A percentile compares a stretch with the other conserved stretches of the same genome.
These are phyloP conservation scores for Malthinus seriepunctatus DNA, from an alignment of 2,888 invertebrate species.

Conservation along the genomic window DNA sequence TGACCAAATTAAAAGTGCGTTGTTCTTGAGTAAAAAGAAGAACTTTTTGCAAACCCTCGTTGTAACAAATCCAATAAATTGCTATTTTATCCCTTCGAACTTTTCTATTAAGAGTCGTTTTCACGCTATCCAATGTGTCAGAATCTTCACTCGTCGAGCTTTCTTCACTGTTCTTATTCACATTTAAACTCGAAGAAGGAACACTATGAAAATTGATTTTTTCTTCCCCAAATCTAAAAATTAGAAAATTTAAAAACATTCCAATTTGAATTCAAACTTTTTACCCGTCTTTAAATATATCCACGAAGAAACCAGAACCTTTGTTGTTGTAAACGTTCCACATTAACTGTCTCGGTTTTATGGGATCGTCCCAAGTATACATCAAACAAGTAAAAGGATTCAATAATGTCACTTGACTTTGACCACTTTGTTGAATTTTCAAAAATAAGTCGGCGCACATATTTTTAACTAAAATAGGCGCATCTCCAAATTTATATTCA, in stretches of 20 bases:
- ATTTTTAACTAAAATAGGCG: slow-evolving; percentile 83
- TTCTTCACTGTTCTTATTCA: slow-evolving; percentile 51
- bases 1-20: slow-evolving; percentile 65
- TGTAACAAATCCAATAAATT: slow-evolving; percentile 81
- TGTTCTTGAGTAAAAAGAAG: slow-evolving; percentile 78
- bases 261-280: slow-evolving; percentile 17
- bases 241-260: not conserved
- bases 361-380: slow-evolving; percentile 87
- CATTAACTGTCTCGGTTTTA: slow-evolving; percentile 68
- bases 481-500: slow-evolving; percentile 75
- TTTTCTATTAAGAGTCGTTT: slow-evolving; percentile 59
- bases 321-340: slow-evolving; percentile 86
- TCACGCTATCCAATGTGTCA: slow-evolving; percentile 53
- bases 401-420: slow-evolving; percentile 70
- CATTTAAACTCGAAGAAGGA: slow-evolving; percentile 56
- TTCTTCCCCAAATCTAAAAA: slow-evolving; percentile 67
- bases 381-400: slow-evolving; percentile 76
- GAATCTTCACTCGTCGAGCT: slow-evolving; percentile 64
- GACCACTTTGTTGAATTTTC: slow-evolving; percentile 70
- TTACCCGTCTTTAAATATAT: slow-evolving; percentile 70
- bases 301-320: slow-evolving; percentile 72
- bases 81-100: slow-evolving; percentile 74
- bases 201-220: slow-evolving; percentile 73
- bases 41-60: slow-evolving; percentile 74
- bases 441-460: slow-evolving; percentile 79